phyloP scores from a whole-genome alignment of 2,888 invertebrate species.

The Brassicogethes aeneus region DNA sequence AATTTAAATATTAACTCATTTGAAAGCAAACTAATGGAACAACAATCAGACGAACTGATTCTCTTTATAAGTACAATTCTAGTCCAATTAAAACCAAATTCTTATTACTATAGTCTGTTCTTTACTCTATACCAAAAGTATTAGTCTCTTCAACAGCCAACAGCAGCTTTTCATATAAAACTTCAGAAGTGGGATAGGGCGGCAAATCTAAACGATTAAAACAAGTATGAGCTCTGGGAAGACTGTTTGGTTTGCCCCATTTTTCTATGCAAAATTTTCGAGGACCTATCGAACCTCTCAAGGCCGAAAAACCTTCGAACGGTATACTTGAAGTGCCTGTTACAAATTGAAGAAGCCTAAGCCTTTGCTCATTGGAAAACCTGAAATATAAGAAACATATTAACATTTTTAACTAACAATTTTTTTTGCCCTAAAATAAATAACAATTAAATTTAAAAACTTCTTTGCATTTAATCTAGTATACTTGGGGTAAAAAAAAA shows the following conservation, averaged over 20 bases:
- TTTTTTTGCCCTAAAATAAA: no score
- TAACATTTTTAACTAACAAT: no score
- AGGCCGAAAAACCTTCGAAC: slow-evolving; percentile 92
- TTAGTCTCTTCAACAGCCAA: slow-evolving; percentile 94
- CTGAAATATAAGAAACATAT: no score
- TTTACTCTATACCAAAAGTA: slow-evolving; percentile 90
- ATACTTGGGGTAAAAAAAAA: no score
- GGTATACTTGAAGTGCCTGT: slow-evolving; percentile 98
- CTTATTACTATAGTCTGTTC: not conserved
- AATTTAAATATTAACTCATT: slow-evolving; percentile 24
- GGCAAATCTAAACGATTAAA: slow-evolving; percentile 96
- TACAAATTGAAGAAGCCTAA: slow-evolving; percentile 90
- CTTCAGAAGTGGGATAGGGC: slow-evolving; percentile 86
- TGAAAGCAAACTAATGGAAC: slow-evolving; percentile 14
- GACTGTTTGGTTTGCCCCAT: slow-evolving; percentile 90
- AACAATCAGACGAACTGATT: slow-evolving; percentile 1
- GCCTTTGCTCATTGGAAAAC: slow-evolving; percentile 89
- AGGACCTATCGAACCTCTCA: slow-evolving; percentile 92
- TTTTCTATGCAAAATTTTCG: slow-evolving; percentile 95
- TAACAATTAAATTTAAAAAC: slow-evolving; percentile 2
- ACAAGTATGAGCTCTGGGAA: slow-evolving; percentile 95
- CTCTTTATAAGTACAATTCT: not conserved
- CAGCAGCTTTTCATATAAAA: slow-evolving; percentile 83
- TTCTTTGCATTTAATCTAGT: no score
- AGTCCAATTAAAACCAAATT: no score